phyloP scores from a whole-genome alignment of 2,888 invertebrate species.

The Caenorhabditis doughertyi region DNA sequence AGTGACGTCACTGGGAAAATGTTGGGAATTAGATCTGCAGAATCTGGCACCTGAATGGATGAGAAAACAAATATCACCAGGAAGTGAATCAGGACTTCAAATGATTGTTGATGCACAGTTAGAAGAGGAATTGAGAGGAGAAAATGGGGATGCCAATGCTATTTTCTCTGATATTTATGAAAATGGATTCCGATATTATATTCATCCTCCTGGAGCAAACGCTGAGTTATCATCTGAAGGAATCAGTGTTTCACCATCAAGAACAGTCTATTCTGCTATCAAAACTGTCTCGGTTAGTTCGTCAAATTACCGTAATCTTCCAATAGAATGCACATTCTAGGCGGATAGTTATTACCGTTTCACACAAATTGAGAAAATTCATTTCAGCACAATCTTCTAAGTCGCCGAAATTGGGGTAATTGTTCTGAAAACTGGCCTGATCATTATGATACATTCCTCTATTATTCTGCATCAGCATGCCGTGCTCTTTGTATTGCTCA shows the following conservation, averaged over 20 bases:
- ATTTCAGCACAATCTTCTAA: constrained; percentile 69
- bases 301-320: neutral
- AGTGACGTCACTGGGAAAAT: constrained; percentile 79
- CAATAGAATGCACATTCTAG: no score
- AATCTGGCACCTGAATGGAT: constrained; percentile 73
- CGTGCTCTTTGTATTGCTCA: constrained; percentile 66
- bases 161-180: constrained; percentile 75
- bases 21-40: constrained; percentile 73
- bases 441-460: constrained; percentile 52
- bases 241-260: constrained; percentile 79
- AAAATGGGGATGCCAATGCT: constrained; percentile 57
- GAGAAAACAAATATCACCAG: constrained; percentile 75
- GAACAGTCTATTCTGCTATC: constrained; percentile 75
- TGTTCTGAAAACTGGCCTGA: constrained; percentile 69
- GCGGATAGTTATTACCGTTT: neutral
- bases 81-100: constrained; percentile 77
- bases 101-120: constrained; percentile 74
- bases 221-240: constrained; percentile 77
- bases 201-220: constrained; percentile 72
- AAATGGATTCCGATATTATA: constrained; percentile 78
- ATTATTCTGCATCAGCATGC: constrained; percentile 67
- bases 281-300: constrained; percentile 68
- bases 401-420: constrained; percentile 67
- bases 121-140: constrained; percentile 72
- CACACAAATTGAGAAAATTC: neutral